Evolutionary conservation across 2,113 vertebrate genomes (phyloP).

Genomic region (Petrocephalus zakoni): DNA sequence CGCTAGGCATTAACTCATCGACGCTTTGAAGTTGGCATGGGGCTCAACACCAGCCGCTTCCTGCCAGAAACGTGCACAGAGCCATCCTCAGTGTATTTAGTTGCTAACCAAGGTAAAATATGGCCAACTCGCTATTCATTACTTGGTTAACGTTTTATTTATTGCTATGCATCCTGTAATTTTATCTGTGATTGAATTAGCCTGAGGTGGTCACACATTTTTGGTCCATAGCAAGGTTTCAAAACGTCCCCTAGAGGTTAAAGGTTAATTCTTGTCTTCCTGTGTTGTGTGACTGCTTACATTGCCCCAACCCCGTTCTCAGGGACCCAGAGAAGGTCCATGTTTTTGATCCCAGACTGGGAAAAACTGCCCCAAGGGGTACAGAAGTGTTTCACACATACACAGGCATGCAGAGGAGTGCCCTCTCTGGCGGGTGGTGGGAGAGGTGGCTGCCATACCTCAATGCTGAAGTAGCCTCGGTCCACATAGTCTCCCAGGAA

Average conservation of each 20-base stretch:
- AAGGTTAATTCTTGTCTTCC: neutral
- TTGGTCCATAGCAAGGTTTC: neutral
- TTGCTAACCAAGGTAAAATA: neutral
- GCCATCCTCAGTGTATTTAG: neutral
- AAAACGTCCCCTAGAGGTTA: neutral
- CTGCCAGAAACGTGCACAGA: neutral
- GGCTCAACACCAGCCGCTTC: neutral
- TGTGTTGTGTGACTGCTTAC: neutral
- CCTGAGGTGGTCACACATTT: neutral
- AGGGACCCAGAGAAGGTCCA: neutral
- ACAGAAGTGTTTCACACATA: neutral
- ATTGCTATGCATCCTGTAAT: neutral
- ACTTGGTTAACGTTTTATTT: neutral
- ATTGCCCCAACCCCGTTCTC: neutral
- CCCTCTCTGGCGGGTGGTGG: neutral
- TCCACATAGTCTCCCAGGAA: conserved; percentile 83
- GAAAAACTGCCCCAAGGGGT: neutral
- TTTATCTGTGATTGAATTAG: neutral
- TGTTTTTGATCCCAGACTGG: too few relatives aligned
- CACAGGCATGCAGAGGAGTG: neutral
- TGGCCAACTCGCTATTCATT: neutral
- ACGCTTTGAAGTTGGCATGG: neutral
- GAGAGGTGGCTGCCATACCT: conserved; percentile 48
- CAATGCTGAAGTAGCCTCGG: conserved; percentile 93
- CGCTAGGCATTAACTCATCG: neutral